phyloP scores from a whole-genome alignment of 2,797 vertebrate species.

The Vipera latastei region DNA sequence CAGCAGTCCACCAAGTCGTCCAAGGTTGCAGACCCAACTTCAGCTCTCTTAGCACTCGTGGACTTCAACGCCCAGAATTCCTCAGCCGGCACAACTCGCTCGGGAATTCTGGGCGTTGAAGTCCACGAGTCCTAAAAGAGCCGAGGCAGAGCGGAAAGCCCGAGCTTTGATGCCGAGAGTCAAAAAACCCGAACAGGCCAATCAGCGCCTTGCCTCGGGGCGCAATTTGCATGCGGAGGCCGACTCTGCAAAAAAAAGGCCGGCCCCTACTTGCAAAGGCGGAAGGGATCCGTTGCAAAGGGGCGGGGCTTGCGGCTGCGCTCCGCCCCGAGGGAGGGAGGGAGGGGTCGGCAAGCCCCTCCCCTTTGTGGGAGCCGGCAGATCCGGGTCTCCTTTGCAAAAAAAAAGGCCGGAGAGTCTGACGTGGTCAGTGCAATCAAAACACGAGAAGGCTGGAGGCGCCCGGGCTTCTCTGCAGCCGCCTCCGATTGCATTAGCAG shows the following conservation, averaged over 20 bases:
- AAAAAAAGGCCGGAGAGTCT: conserved; percentile 37
- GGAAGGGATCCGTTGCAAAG: not conserved
- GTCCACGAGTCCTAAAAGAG: too few relatives aligned
- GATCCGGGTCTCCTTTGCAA: conserved; percentile 69
- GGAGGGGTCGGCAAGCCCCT: not conserved
- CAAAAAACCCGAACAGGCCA: not conserved
- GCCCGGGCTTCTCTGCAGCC: not conserved
- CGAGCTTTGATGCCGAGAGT: not conserved
- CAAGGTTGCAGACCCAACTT: too few relatives aligned
- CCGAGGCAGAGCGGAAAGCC: too few relatives aligned
- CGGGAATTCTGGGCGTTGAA: too few relatives aligned
- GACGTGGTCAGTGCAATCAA: conserved; percentile 69
- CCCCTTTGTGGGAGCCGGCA: conserved; percentile 44
- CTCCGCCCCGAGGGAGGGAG: not conserved
- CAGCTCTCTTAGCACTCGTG: too few relatives aligned
- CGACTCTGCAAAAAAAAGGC: not conserved
- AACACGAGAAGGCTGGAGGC: conserved; percentile 42
- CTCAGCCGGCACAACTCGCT: too few relatives aligned
- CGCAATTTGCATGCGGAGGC: not conserved
- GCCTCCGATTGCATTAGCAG: not conserved
- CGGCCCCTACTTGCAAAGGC: not conserved
- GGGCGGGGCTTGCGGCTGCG: too few relatives aligned
- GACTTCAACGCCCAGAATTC: too few relatives aligned
- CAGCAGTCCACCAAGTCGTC: too few relatives aligned
- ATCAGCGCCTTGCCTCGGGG: not conserved